Evolutionary conservation across 2,888 invertebrate species (phyloP).

Genomic region (Apotomis betuletana): DNA sequence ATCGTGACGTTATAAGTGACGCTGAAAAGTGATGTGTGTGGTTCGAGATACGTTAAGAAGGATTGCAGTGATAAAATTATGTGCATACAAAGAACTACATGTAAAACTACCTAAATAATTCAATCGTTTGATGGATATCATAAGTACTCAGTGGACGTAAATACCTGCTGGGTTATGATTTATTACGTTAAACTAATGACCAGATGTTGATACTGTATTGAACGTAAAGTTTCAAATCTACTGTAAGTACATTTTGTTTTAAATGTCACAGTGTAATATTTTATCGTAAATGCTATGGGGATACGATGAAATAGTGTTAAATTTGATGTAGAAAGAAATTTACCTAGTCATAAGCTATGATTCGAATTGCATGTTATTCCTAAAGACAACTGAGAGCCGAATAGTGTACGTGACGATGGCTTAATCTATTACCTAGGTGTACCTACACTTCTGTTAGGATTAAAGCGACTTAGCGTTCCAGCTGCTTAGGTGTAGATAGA

Average conservation of each 20-base stretch:
- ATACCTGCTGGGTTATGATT: constrained; percentile 20
- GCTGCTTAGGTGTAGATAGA: constrained; percentile 45
- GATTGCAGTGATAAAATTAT: constrained; percentile 45
- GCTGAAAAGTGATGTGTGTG: constrained; percentile 63
- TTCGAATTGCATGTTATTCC: constrained; percentile 70
- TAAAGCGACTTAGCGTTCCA: constrained; percentile 6
- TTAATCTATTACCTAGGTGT: constrained; percentile 50
- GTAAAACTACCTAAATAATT: constrained; percentile 25
- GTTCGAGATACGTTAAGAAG: constrained; percentile 51
- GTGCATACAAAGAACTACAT: constrained; percentile 37
- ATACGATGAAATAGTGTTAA: constrained; percentile 57
- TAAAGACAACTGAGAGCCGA: constrained; percentile 63
- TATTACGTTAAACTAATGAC: constrained; percentile 28
- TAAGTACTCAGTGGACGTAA: constrained; percentile 26
- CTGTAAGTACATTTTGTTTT: constrained; percentile 20
- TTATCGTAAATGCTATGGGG: constrained; percentile 49
- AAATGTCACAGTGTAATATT: constrained; percentile 45
- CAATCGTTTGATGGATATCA: constrained; percentile 19
- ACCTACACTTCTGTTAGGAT: constrained; percentile 16
- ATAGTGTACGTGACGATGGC: constrained; percentile 69
- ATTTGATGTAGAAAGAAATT: constrained; percentile 73
- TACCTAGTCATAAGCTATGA: constrained; percentile 82
- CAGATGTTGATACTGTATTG: constrained; percentile 28
- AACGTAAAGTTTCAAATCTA: constrained; percentile 22
- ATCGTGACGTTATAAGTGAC: constrained; percentile 72